Evolutionary conservation across 2,888 invertebrate genomes (phyloP).

Genomic region (Therioaphis trifolii): DNA sequence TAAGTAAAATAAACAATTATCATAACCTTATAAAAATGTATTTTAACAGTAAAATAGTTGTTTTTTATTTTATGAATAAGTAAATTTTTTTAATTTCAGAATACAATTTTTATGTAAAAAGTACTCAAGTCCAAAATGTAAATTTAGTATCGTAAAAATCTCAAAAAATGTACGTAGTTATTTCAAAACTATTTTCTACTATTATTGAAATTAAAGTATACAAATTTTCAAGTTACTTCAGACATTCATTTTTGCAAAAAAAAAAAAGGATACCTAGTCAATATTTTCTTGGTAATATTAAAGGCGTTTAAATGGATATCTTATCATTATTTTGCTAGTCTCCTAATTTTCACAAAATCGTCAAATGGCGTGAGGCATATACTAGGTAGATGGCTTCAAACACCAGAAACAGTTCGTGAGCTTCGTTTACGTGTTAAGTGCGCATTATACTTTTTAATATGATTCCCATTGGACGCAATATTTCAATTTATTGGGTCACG

Average conservation of each 20-base stretch:
- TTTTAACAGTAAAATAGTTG: slow-evolving; percentile 1
- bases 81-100: no score
- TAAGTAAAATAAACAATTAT: no score
- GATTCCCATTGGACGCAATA: slow-evolving; percentile 46
- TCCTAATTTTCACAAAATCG: slow-evolving; percentile 51
- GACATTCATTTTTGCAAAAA: neutral
- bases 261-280: slow-evolving; percentile 13
- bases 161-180: no score
- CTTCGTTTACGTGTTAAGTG: slow-evolving; percentile 49
- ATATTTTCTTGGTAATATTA: slow-evolving; percentile 17
- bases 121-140: no score
- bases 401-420: slow-evolving; percentile 25
- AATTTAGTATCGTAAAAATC: no score
- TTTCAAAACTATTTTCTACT: neutral
- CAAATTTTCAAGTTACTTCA: neutral
- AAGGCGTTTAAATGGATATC: neutral
- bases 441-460: slow-evolving; percentile 53
- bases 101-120: no score
- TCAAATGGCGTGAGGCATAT: slow-evolving; percentile 48
- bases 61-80: no score
- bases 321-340: slow-evolving; percentile 18
- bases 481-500: slow-evolving; percentile 60
- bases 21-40: neutral
- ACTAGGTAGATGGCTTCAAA: slow-evolving; percentile 30
- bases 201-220: neutral